phyloP scores from a whole-genome alignment of 2,113 vertebrate genomes.

The Hippocampus zosterae region DNA sequence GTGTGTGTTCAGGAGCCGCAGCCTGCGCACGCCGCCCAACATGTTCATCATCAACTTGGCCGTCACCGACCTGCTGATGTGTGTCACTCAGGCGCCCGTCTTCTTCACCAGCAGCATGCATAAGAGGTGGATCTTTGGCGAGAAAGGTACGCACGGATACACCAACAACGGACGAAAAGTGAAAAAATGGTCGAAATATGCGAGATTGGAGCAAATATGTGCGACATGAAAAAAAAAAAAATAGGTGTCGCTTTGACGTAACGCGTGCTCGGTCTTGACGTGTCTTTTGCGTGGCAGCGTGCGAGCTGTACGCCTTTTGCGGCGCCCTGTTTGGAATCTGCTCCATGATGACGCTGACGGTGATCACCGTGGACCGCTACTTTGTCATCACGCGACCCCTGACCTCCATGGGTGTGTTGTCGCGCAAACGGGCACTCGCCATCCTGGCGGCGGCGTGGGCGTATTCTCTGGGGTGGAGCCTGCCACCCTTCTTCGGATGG shows the following conservation, averaged over 20 bases:
- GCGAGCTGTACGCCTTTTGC: slow-evolving; percentile 68
- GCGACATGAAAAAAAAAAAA: not conserved
- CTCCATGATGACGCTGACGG: slow-evolving; percentile 70
- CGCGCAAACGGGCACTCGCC: slow-evolving; percentile 50
- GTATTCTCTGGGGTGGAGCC: slow-evolving; percentile 66
- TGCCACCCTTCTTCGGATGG: slow-evolving; percentile 72
- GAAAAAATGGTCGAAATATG: no score
- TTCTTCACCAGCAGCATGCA: slow-evolving; percentile 90
- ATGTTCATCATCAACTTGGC: slow-evolving; percentile 91
- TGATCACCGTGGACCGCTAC: slow-evolving; percentile 66
- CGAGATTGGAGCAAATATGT: no score
- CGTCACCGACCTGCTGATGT: slow-evolving; percentile 91
- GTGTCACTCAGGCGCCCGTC: slow-evolving; percentile 85
- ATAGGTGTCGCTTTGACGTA: not conserved
- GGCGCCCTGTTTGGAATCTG: slow-evolving; percentile 70
- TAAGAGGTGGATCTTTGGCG: slow-evolving; percentile 92
- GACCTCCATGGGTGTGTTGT: slow-evolving; percentile 65
- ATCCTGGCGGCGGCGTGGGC: slow-evolving; percentile 53
- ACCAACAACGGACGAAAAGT: not conserved
- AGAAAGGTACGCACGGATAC: slow-evolving; percentile 77
- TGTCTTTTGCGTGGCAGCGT: slow-evolving; percentile 32
- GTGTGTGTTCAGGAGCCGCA: slow-evolving; percentile 74
- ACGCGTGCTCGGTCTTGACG: not conserved
- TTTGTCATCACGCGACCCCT: slow-evolving; percentile 69
- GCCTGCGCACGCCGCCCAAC: slow-evolving; percentile 85